phyloP scores from a whole-genome alignment of 2,888 invertebrate species.

The Volucella zonaria region DNA sequence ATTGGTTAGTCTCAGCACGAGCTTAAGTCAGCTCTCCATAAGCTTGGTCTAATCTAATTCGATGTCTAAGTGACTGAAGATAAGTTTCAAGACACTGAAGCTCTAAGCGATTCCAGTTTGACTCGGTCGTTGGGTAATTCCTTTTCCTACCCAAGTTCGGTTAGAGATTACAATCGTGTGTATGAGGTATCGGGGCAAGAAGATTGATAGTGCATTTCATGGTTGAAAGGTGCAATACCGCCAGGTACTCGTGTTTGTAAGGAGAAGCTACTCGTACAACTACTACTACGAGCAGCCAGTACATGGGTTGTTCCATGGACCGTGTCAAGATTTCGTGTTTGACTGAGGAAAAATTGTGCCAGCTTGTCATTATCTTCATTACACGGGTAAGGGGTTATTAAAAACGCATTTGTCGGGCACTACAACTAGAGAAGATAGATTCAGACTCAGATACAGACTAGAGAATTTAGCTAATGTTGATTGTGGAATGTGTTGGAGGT shows the following conservation, averaged over 20 bases:
- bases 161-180: constrained; percentile 40
- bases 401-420: constrained; percentile 55
- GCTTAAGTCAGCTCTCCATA: constrained; percentile 23
- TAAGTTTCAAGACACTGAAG: constrained; percentile 1
- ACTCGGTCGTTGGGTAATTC: constrained; percentile 14
- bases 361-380: constrained; percentile 53
- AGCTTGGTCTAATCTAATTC: constrained; percentile 11
- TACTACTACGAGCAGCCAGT: constrained; percentile 19
- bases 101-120: constrained; percentile 13
- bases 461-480: constrained; percentile 18
- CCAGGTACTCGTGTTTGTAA: neutral
- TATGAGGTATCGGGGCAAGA: constrained; percentile 36
- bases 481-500: constrained; percentile 2
- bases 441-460: neutral
- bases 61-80: neutral
- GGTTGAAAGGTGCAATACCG: constrained; percentile 71
- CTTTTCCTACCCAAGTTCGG: neutral
- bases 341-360: constrained; percentile 25
- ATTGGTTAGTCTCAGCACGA: constrained; percentile 32
- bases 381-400: constrained; percentile 49
- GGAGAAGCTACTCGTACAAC: constrained; percentile 12
- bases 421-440: neutral
- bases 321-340: constrained; percentile 65
- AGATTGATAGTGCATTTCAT: constrained; percentile 66
- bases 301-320: constrained; percentile 50